These are phyloP conservation scores for Condylura cristata DNA, from an alignment of 2,113 vertebrate genomes.

Conservation along the genomic window DNA sequence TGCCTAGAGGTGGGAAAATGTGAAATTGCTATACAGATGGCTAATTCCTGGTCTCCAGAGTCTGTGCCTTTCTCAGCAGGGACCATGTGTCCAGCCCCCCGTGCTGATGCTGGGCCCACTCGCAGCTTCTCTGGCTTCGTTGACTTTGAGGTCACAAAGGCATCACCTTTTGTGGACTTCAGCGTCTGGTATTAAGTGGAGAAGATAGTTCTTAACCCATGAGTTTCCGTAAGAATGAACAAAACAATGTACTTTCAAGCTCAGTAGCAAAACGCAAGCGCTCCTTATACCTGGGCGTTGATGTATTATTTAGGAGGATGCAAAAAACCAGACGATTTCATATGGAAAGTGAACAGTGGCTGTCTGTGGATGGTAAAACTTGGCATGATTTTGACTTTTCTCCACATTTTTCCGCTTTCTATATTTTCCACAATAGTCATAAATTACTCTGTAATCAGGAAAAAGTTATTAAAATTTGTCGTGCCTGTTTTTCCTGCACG, in stretches of 20 bases:
- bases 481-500: conserved; percentile 54
- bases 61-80: neutral
- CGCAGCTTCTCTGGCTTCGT: neutral
- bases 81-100: neutral
- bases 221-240: neutral
- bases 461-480: conserved; percentile 61
- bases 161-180: neutral
- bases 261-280: neutral
- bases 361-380: neutral
- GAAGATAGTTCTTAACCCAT: neutral
- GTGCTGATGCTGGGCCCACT: neutral
- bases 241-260: neutral
- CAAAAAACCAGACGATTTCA: neutral
- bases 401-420: neutral
- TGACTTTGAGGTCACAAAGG: neutral
- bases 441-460: conserved; percentile 67
- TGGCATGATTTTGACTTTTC: conserved; percentile 42
- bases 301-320: neutral
- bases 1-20: neutral
- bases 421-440: conserved; percentile 46
- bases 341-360: neutral
- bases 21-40: neutral
- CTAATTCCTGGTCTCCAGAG: neutral
- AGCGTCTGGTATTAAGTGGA: neutral
- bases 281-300: neutral